Conservation (phyloP, 2,888 invertebrate species). For the Thymelicus acteon region DNA sequence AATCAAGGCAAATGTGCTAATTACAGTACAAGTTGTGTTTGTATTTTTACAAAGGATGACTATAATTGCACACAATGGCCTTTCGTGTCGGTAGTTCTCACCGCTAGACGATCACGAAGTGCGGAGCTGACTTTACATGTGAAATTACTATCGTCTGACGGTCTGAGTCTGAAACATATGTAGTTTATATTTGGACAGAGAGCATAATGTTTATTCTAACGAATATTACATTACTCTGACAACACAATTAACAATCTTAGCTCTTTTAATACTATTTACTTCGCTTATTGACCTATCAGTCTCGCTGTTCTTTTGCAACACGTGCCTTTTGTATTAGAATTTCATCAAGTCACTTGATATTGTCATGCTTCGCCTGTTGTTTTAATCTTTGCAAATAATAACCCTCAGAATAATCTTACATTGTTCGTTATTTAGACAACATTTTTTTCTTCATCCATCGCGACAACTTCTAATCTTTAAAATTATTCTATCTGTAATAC, state of each 20-base stretch:
- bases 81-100: neutral
- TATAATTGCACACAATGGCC: slow-evolving; percentile 6
- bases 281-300: slow-evolving; percentile 22
- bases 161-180: slow-evolving; percentile 25
- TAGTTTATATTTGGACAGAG: slow-evolving; percentile 19
- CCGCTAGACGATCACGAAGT: slow-evolving; percentile 21
- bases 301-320: slow-evolving; percentile 23
- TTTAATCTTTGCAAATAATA: neutral
- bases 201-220: slow-evolving; percentile 11
- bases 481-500: too few species aligned
- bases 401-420: too few species aligned
- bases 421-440: too few species aligned
- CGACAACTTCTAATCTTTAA: too few species aligned
- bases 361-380: neutral
- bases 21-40: neutral
- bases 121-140: slow-evolving; percentile 19
- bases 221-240: slow-evolving; percentile 26
- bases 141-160: slow-evolving; percentile 23
- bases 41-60: neutral
- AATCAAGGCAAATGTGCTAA: too few species aligned
- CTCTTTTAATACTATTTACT: slow-evolving; percentile 22
- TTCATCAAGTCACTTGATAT: neutral
- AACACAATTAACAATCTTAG: slow-evolving; percentile 33
- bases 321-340: slow-evolving; percentile 15
- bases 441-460: too few species aligned